Conservation (phyloP, 2,888 invertebrate species). For the Ctena decussata region DNA sequence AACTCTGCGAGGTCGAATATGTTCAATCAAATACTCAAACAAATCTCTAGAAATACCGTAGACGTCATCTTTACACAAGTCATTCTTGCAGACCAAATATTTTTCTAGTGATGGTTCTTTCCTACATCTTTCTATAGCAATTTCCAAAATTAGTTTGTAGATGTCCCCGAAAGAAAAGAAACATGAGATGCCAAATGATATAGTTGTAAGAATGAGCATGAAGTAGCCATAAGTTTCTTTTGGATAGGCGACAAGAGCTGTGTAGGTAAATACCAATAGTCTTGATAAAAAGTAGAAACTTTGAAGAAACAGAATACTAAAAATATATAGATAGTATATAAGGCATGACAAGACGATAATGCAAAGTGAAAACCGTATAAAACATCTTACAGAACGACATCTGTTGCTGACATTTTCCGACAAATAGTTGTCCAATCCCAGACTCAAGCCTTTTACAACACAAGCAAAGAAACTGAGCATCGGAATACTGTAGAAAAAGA, state of each 20-base stretch:
- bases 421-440: neutral
- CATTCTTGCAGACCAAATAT: neutral
- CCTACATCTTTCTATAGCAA: neutral
- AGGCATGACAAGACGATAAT: neutral
- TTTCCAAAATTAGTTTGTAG: neutral
- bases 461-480: neutral
- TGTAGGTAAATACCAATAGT: neutral
- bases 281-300: neutral
- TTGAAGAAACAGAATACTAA: neutral
- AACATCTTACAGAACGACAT: neutral
- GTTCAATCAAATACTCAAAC: neutral
- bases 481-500: neutral
- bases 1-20: neutral
- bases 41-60: neutral
- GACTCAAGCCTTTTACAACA: neutral
- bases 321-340: neutral
- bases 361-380: neutral
- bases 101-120: neutral
- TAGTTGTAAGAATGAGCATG: neutral
- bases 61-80: neutral
- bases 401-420: neutral
- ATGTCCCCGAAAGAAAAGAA: neutral
- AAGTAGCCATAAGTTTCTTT: neutral
- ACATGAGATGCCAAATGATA: neutral
- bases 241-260: neutral